These are phyloP conservation scores for Himalopsyche tibetana DNA, from an alignment of 2,888 invertebrate species.

Conservation along the genomic window DNA sequence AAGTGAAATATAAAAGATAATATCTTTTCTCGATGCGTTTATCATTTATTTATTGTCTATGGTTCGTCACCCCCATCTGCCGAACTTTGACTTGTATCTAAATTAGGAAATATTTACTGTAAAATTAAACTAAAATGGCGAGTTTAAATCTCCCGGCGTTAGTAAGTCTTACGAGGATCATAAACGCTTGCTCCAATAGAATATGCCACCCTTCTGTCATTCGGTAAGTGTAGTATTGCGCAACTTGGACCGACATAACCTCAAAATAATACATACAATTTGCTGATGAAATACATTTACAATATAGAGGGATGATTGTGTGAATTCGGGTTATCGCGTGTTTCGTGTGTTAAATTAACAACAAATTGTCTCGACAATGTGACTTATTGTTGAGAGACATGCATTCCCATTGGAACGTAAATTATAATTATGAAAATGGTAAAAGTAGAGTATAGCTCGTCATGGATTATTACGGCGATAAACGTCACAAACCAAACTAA, in stretches of 20 bases:
- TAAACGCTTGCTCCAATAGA: slow-evolving; percentile 74
- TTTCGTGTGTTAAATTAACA: background rate
- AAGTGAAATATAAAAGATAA: too few species aligned
- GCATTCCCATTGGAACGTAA: too few species aligned
- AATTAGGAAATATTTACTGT: slow-evolving; percentile 29
- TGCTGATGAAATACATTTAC: slow-evolving; percentile 40
- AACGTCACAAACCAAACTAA: too few species aligned
- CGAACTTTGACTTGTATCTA: slow-evolving; percentile 43
- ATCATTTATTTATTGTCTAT: too few species aligned
- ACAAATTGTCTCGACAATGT: too few species aligned
- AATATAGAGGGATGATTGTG: background rate
- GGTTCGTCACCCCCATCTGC: background rate
- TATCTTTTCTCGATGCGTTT: too few species aligned
- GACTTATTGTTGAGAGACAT: too few species aligned
- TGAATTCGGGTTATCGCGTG: background rate
- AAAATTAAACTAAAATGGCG: slow-evolving; percentile 71
- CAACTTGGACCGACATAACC: slow-evolving; percentile 68
- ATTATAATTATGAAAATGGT: too few species aligned
- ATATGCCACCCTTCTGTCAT: slow-evolving; percentile 72
- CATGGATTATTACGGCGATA: too few species aligned
- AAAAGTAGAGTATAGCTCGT: too few species aligned
- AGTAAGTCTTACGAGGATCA: slow-evolving; percentile 74
- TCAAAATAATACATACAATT: slow-evolving; percentile 68
- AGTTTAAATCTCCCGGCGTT: slow-evolving; percentile 75
- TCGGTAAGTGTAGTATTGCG: slow-evolving; percentile 75